Base-by-base conservation (phyloP, 2,113 vertebrate genomes). In the Mormyrus lacerda region DNA sequence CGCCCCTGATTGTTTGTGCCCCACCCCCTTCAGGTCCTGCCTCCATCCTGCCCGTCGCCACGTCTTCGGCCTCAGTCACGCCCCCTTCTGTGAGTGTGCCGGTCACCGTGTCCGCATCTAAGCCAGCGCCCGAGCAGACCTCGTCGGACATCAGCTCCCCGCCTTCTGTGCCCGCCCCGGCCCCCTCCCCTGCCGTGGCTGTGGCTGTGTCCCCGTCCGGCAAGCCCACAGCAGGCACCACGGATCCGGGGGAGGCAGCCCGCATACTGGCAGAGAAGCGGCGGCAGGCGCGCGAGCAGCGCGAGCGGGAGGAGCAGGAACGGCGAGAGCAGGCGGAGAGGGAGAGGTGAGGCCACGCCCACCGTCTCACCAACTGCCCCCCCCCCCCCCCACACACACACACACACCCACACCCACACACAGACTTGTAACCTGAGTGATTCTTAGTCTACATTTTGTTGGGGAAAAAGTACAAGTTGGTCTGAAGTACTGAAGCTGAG, bases 181-280 rank as follows among this genome's bases (percentile, higher is more conserved):
- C 87, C 44, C 24, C 90, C 1, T 13, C 76, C 0, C 47, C 58
- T 88, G 17, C 85, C 39, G 17, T 90, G 2, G 11, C 69, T 11
- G 11, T 65, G 1, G 85, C 87, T 0, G 44, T 88, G 0, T 92
- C 94, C 4, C 87, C 94, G 1, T 93, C 95, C 0, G 92, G 94
- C 94, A 98, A 97, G 91, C 95, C 97, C 42, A 96, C 96, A 35
- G 98, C 97, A 0, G 98, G 98, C 92, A 98, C 98, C 89, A 98
- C 97, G 0, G 93, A 99, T 94, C 95, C 95, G 0, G 98, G 98
- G 88, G 97, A 99, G 92, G 98, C 98, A 0, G 96, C 95, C 0
- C 96, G 98, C 82, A 96, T 98, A 90, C 92, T 99, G 94, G 93
- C 98, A 0, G 98, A 98, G 95, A 99, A 97, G 88, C 96, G 98